Base-by-base conservation (phyloP, 2,888 invertebrate species). In the Cryptus viduatorius region DNA sequence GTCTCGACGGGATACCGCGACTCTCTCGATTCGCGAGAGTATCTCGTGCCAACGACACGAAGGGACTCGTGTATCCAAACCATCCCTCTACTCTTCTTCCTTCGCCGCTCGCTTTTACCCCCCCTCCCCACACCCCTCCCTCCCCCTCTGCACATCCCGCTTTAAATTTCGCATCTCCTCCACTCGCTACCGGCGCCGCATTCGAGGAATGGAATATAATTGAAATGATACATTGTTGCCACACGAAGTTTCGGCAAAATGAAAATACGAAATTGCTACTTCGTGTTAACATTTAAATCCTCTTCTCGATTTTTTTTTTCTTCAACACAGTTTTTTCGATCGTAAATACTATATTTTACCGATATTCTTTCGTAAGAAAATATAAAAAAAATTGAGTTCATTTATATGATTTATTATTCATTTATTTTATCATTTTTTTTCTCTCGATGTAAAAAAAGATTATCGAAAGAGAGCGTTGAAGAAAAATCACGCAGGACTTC, bases 1-100 rank as follows among this genome's bases (percentile, higher is more conserved):
- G 84, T 73, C 81, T 71, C 84, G 84, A 73, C 84, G 84, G 84
- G 84, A 79, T 84, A 81, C 71, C 59, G 75, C 79, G 61, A 75
- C 73, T 61, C 46, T 53, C 46, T 46, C 65, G 71, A 79, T 79
- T 64, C 64, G 73, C 78, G 50, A 37, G 65, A 64, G 12, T 16
- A 44, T 69, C 67, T 31, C 48, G 7, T 59, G 46, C 44, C 46
- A 37, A 29, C 14, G 73, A 31, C 72, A 72, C 72, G 64, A 64
- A 75, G 69, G 37, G 78, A 78, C 73, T 84, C 81, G 68, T 78
- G 64, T 64, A 56, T 12, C 56, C 56, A 12, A 19, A 19, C 65
- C 37, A 19, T 37, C 37, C 53, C 37, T 42, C 37, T 50, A 12
- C 73, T 56, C 29, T 48, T 46, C 61, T 48, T 50, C 37, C 37